Evolutionary conservation across 2,113 vertebrate species (phyloP).

Genomic region (Garra rufa): DNA sequence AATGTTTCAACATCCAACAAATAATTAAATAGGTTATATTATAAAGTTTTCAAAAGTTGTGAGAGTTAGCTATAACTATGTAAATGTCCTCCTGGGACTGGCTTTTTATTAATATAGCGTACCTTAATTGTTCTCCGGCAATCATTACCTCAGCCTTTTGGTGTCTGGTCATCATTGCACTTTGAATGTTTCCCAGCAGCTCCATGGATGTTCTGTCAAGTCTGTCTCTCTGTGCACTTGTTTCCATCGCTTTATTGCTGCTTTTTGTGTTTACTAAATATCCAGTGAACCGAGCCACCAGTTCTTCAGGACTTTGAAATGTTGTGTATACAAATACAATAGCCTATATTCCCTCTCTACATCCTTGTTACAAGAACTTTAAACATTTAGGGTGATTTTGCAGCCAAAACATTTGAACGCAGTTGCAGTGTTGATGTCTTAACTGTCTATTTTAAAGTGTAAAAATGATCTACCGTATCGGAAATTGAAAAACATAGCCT

Average conservation of each 20-base stretch:
- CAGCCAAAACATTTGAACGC: background rate
- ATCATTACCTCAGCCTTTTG: conserved; percentile 85
- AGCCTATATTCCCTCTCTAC: background rate
- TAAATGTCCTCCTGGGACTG: background rate
- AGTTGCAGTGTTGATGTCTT: background rate
- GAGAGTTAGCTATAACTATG: background rate
- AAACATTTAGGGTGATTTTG: background rate
- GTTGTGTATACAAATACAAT: conserved; percentile 75
- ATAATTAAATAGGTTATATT: background rate
- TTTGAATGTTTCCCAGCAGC: conserved; percentile 71
- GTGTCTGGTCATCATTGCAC: conserved; percentile 75
- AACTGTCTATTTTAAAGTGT: background rate
- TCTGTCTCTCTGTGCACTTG: conserved; percentile 20
- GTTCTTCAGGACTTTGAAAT: conserved; percentile 58
- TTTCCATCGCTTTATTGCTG: conserved; percentile 25
- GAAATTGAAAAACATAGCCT: background rate
- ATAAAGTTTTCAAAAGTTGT: background rate
- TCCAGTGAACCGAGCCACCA: conserved; percentile 29
- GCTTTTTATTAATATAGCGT: conserved; percentile 48
- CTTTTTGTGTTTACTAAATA: conserved; percentile 73
- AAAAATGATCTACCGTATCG: background rate
- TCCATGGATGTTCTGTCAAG: conserved; percentile 72
- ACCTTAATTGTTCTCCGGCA: conserved; percentile 89
- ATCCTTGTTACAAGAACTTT: background rate
- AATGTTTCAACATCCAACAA: background rate